Conservation (phyloP, 2,888 invertebrate species). For the Ectemnius cavifrons region DNA sequence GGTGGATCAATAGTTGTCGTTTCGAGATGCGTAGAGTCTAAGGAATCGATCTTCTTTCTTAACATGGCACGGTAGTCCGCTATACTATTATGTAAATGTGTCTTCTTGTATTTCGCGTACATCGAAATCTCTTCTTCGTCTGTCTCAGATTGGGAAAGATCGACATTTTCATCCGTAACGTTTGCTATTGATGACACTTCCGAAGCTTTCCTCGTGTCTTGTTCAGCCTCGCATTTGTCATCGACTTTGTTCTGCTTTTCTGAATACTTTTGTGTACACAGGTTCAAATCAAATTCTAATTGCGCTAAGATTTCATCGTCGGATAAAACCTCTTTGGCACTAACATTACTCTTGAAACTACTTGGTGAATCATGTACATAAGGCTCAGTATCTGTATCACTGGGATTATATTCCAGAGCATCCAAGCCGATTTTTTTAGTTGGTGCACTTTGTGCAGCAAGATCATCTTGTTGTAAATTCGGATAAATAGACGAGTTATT, state of each 20-base stretch:
- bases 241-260: not conserved
- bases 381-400: not conserved
- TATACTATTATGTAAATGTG: conserved; percentile 68
- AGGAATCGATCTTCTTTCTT: not conserved
- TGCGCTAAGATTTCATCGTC: not conserved
- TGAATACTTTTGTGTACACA: not conserved
- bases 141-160: conserved; percentile 21
- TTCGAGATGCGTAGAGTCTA: not conserved
- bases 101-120: conserved; percentile 68
- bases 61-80: conserved; percentile 62
- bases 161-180: not conserved
- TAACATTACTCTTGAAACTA: not conserved
- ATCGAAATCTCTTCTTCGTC: conserved; percentile 61
- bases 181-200: not conserved
- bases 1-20: not conserved
- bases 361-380: not conserved
- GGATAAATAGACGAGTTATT: too few relatives aligned
- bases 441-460: not conserved
- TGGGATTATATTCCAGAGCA: not conserved
- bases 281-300: not conserved
- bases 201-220: not conserved
- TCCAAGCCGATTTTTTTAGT: not conserved
- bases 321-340: not conserved
- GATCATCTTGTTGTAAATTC: too few relatives aligned
- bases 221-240: not conserved